These are phyloP conservation scores for Limnephilus rhombicus DNA, from an alignment of 2,888 invertebrate genomes.

Conservation along the genomic window DNA sequence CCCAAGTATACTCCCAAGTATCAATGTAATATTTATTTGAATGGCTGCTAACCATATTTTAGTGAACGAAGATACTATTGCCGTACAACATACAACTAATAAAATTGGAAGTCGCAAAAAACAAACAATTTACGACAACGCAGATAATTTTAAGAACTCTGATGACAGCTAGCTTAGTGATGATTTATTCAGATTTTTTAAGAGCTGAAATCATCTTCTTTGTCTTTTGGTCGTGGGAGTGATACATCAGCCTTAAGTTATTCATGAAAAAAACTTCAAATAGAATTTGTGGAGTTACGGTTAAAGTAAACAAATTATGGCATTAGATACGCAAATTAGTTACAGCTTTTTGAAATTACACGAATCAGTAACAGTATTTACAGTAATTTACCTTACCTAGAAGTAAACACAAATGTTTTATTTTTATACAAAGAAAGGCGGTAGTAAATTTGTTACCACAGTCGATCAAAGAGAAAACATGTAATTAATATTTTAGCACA, in stretches of 20 bases:
- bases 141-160: not conserved
- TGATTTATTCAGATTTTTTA: conserved; percentile 2
- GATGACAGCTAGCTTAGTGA: not conserved
- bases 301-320: not conserved
- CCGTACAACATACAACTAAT: not conserved
- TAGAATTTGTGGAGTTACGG: not conserved
- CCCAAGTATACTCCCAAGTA: no score
- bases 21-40: not conserved
- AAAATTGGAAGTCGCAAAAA: not conserved
- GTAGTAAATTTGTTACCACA: not conserved
- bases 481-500: not conserved
- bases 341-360: not conserved
- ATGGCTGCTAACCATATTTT: not conserved
- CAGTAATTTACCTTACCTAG: not conserved
- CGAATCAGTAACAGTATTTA: not conserved
- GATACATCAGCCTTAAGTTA: not conserved
- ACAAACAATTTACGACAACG: not conserved
- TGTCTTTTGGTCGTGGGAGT: conserved; percentile 12
- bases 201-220: not conserved
- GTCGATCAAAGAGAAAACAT: not conserved
- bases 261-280: not conserved
- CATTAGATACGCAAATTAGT: not conserved
- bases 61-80: not conserved
- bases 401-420: not conserved
- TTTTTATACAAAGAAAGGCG: not conserved